Evolutionary conservation across 2,888 invertebrate species (phyloP).

Genomic region (Leuctra nigra): DNA sequence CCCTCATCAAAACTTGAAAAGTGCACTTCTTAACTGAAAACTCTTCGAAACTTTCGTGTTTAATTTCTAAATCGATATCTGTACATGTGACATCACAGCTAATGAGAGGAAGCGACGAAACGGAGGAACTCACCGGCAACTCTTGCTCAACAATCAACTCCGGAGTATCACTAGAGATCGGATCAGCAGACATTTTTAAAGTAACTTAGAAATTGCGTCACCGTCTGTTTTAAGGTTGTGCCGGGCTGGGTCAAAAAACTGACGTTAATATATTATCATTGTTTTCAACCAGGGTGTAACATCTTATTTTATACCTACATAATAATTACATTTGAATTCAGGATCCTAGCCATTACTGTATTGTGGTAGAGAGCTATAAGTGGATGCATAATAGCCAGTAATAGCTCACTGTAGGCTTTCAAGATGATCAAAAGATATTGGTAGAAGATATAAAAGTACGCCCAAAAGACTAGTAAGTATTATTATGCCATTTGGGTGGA

Average conservation of each 20-base stretch:
- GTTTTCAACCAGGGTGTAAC: slow-evolving; percentile 13
- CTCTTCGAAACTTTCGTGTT: too few species aligned
- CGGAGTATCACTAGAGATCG: neutral
- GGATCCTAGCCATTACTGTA: neutral
- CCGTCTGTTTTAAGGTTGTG: slow-evolving; percentile 4
- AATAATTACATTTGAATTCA: neutral
- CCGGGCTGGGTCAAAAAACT: neutral
- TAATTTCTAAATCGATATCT: too few species aligned
- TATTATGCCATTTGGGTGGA: neutral
- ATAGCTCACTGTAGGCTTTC: neutral
- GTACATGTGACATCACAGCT: too few species aligned
- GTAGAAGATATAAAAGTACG: neutral
- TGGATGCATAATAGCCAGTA: neutral
- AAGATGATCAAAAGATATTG: slow-evolving; percentile 4
- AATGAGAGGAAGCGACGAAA: too few species aligned
- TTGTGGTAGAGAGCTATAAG: neutral
- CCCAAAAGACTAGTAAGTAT: neutral
- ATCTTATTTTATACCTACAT: slow-evolving; percentile 5
- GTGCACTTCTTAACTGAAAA: too few species aligned
- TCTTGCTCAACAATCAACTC: neutral
- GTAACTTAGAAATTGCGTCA: slow-evolving; percentile 11
- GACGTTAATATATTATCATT: slow-evolving; percentile 16
- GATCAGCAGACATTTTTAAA: slow-evolving; percentile 11
- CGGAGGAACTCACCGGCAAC: neutral
- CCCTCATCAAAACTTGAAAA: too few species aligned